These are phyloP conservation scores for Halichoerus grypus DNA, from an alignment of 2,113 vertebrate genomes.

Conservation along the genomic window DNA sequence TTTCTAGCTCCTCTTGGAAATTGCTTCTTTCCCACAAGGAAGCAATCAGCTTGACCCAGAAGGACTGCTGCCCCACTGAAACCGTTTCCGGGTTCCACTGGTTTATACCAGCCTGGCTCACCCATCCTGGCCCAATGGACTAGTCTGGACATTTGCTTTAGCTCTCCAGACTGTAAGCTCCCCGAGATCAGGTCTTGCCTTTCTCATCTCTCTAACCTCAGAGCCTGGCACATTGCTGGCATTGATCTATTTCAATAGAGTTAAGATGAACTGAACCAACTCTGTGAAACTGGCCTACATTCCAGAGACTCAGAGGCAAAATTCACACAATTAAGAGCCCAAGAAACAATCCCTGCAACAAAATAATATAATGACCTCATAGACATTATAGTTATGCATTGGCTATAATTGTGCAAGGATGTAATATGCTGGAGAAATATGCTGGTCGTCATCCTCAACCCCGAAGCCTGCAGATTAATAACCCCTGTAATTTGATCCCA, in stretches of 20 bases:
- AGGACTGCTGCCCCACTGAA: not conserved
- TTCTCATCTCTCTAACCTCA: not conserved
- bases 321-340: slow-evolving; percentile 51
- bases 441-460: slow-evolving; percentile 60
- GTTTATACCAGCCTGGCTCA: not conserved
- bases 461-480: slow-evolving; percentile 77
- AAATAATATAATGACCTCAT: slow-evolving; percentile 66
- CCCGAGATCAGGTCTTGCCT: not conserved
- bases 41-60: not conserved
- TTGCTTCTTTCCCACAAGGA: not conserved
- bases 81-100: not conserved
- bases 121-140: not conserved
- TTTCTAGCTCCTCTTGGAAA: not conserved
- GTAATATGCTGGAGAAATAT: slow-evolving; percentile 64
- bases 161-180: not conserved
- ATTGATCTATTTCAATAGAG: not conserved
- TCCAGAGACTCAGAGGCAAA: slow-evolving; percentile 54
- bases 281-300: slow-evolving; percentile 39
- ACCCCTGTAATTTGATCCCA: slow-evolving; percentile 74
- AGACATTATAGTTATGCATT: slow-evolving; percentile 38
- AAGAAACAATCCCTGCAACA: slow-evolving; percentile 63
- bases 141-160: not conserved
- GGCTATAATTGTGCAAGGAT: slow-evolving; percentile 59
- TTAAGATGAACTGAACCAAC: not conserved
- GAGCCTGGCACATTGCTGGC: not conserved